A percentile compares a stretch with the other conserved stretches of the same genome.
Evolutionary conservation across 1,140 invertebrate species (phyloP).

Genomic region (Drosophila bocki): DNA sequence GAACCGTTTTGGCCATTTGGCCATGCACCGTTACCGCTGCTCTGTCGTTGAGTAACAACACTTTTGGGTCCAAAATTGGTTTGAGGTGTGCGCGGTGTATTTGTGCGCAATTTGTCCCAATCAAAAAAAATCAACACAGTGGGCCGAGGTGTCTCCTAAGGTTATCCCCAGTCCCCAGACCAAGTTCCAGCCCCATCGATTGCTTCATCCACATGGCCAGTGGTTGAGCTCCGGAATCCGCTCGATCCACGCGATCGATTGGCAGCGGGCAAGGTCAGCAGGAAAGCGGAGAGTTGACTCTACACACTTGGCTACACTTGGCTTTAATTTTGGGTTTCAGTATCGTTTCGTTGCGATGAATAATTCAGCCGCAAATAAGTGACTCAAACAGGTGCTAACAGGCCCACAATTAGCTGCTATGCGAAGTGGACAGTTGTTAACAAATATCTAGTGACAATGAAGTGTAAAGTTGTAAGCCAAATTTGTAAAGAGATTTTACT

Average conservation of each 20-base stretch:
- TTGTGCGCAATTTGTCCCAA: conserved; percentile 46
- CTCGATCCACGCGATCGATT: conserved; percentile 37
- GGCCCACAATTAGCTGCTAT: conserved; percentile 35
- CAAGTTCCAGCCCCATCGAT: conserved; percentile 23
- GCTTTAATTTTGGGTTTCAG: conserved; percentile 33
- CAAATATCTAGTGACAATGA: conserved; percentile 11
- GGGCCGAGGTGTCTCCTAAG: conserved; percentile 45
- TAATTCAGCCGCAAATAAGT: conserved; percentile 33
- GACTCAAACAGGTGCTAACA: conserved; percentile 44
- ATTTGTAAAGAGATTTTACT: not conserved
- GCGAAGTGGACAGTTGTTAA: conserved; percentile 16
- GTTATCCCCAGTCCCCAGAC: conserved; percentile 25
- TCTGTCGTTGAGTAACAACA: conserved; percentile 56
- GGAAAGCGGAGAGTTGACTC: conserved; percentile 36
- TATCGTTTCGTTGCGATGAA: conserved; percentile 26
- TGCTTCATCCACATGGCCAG: conserved; percentile 39
- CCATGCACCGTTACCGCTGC: conserved; percentile 24
- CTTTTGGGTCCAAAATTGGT: conserved; percentile 61
- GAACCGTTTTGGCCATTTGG: conserved; percentile 48
- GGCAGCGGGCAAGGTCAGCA: conserved; percentile 42
- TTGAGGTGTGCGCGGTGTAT: conserved; percentile 19
- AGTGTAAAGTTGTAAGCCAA: conserved; percentile 1
- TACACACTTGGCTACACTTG: conserved; percentile 29
- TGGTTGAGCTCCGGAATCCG: conserved; percentile 1
- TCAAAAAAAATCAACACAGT: conserved; percentile 40